Conservation (phyloP, 2,113 vertebrate genomes). For the Arenaria interpres region DNA sequence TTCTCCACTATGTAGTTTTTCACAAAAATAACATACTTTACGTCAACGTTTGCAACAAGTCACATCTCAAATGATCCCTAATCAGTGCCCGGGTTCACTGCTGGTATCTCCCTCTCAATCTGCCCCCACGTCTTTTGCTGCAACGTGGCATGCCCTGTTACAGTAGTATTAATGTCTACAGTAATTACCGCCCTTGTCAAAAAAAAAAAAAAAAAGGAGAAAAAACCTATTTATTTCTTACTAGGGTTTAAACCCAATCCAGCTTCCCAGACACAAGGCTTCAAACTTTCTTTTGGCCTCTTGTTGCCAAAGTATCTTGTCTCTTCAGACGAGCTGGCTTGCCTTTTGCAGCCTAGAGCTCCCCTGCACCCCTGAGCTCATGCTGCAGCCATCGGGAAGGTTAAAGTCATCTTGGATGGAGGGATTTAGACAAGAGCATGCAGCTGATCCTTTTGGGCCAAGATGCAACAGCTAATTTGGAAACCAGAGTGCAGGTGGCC, state of each 20-base stretch:
- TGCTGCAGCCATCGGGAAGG: fast-evolving
- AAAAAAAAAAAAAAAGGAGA: neutral
- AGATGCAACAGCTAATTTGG: neutral
- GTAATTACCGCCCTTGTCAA: neutral
- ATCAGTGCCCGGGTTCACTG: neutral
- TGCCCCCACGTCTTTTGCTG: neutral
- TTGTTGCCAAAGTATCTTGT: neutral
- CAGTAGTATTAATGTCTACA: neutral
- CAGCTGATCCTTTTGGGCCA: neutral
- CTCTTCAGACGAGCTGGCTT: neutral
- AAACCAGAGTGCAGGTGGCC: neutral
- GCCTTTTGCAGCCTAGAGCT: neutral
- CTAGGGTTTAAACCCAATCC: neutral
- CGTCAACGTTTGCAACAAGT: neutral
- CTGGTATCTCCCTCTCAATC: neutral
- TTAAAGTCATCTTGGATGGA: fast-evolving
- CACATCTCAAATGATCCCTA: neutral
- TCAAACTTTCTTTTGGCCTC: neutral
- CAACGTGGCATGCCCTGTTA: neutral
- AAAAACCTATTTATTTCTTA: neutral
- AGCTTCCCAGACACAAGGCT: neutral
- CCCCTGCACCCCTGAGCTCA: neutral
- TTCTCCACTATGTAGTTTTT: neutral
- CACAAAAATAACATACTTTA: neutral
- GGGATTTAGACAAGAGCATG: neutral